phyloP scores from a whole-genome alignment of 2,888 invertebrate species.

The Patella caerulea region DNA sequence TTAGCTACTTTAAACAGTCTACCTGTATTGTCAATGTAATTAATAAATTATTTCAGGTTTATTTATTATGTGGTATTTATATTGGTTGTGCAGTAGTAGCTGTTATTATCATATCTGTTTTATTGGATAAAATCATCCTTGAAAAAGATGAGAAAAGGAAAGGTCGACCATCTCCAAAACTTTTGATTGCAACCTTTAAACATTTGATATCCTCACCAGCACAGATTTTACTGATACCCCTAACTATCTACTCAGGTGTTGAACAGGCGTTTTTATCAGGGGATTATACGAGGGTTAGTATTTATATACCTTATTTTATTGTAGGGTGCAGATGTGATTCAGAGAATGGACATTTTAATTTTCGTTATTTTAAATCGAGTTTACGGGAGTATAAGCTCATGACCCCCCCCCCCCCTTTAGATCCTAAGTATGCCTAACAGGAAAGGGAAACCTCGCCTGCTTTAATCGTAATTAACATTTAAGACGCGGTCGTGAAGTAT shows the following conservation, averaged over 20 bases:
- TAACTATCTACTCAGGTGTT: conserved; percentile 97
- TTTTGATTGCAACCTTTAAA: conserved; percentile 81
- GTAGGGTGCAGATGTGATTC: too few species aligned
- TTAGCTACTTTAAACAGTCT: too few species aligned
- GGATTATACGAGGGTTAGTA: conserved; percentile 73
- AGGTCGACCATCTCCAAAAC: conserved; percentile 40
- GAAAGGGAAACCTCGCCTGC: too few species aligned
- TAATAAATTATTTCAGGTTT: conserved; percentile 77
- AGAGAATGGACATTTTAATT: too few species aligned
- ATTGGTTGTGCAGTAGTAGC: conserved; percentile 88
- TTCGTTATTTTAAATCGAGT: too few species aligned
- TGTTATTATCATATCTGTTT: conserved; percentile 86
- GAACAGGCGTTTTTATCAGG: conserved; percentile 97
- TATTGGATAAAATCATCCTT: conserved; percentile 79
- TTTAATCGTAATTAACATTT: too few species aligned
- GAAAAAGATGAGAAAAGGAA: conserved; percentile 41
- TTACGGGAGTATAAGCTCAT: too few species aligned
- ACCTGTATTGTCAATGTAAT: too few species aligned
- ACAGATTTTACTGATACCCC: conserved; percentile 92
- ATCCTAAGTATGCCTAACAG: too few species aligned
- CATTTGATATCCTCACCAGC: conserved; percentile 88
- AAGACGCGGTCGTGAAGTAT: too few species aligned
- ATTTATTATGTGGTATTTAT: conserved; percentile 90
- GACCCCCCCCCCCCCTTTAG: too few species aligned
- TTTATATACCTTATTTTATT: too few species aligned